These are phyloP conservation scores for Seriola aureovittata DNA, from an alignment of 2,113 vertebrate species.

Conservation along the genomic window DNA sequence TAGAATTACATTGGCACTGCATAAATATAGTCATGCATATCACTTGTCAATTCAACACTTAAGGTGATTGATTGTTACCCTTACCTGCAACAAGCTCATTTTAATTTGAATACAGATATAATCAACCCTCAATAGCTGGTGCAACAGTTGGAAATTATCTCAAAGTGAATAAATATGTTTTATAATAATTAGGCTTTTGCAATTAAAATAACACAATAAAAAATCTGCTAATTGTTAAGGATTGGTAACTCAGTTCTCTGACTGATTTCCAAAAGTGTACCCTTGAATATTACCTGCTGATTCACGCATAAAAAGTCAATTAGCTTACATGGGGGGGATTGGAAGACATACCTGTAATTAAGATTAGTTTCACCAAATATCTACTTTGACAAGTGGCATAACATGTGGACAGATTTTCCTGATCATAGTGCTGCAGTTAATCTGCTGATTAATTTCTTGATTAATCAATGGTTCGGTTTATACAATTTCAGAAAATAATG, in stretches of 20 bases:
- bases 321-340: background rate
- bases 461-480: background rate
- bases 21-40: background rate
- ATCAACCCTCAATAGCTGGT: constrained; percentile 5
- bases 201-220: background rate
- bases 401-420: background rate
- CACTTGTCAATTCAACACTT: constrained; percentile 30
- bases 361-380: too few relatives aligned
- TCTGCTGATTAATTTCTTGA: background rate
- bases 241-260: background rate
- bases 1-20: background rate
- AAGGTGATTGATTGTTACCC: constrained; percentile 28
- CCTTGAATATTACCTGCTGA: background rate
- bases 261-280: background rate
- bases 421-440: background rate
- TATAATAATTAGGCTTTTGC: background rate
- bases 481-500: too few relatives aligned
- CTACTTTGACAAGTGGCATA: too few relatives aligned
- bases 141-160: constrained; percentile 23
- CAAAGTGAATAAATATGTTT: background rate
- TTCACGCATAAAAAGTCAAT: background rate
- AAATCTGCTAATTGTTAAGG: background rate
- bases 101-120: constrained; percentile 38
- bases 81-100: constrained; percentile 35
- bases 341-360: too few relatives aligned